These are phyloP conservation scores for Hyposoter didymator DNA, from an alignment of 2,888 invertebrate species.

Conservation along the genomic window DNA sequence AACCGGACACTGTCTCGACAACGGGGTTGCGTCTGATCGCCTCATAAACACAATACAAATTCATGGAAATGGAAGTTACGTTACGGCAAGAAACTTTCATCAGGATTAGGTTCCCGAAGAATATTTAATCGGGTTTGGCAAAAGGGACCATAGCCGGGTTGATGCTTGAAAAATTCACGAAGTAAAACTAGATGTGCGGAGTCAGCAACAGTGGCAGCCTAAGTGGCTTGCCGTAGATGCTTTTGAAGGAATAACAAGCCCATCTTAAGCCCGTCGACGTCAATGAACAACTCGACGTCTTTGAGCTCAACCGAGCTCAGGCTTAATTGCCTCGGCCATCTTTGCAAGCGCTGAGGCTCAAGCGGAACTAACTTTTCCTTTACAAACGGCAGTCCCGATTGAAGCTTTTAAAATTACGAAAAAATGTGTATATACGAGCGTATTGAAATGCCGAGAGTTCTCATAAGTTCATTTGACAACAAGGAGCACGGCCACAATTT, in stretches of 20 bases:
- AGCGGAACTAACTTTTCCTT: constrained; percentile 9
- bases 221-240: constrained; percentile 22
- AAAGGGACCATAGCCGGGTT: background rate
- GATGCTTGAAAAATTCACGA: constrained; percentile 17
- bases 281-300: constrained; percentile 27
- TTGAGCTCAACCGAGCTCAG: constrained; percentile 32
- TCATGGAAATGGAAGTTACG: background rate
- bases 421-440: background rate
- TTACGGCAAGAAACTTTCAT: background rate
- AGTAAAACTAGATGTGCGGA: background rate
- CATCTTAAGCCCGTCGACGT: constrained; percentile 18
- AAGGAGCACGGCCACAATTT: background rate
- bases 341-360: constrained; percentile 6
- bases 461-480: background rate
- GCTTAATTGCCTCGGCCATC: constrained; percentile 54
- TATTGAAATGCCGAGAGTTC: background rate
- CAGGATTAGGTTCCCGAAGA: background rate
- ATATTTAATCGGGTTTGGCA: constrained; percentile 8
- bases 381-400: background rate
- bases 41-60: background rate
- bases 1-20: background rate
- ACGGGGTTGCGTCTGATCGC: no score
- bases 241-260: constrained; percentile 31
- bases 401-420: constrained; percentile 1
- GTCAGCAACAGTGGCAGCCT: constrained; percentile 8